Evolutionary conservation across 1,140 invertebrate species (phyloP).

Genomic region (Episyrphus balteatus): DNA sequence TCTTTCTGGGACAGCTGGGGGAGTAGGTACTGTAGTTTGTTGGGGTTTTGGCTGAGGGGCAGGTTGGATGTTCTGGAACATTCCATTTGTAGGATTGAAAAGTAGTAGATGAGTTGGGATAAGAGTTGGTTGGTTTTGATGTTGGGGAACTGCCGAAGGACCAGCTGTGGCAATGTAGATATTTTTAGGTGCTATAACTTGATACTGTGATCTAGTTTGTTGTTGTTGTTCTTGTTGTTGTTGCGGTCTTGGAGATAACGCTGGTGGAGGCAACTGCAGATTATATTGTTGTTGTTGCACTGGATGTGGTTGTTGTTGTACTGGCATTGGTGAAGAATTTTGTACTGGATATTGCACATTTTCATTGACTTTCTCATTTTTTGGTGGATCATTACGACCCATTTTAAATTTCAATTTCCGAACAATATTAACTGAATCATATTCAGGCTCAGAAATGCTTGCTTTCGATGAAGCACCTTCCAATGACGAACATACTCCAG

Average conservation of each 20-base stretch:
- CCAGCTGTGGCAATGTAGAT: constrained; percentile 8
- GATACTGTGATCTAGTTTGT: constrained; percentile 5
- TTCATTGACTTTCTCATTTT: constrained; percentile 6
- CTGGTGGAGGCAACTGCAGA: constrained; percentile 1
- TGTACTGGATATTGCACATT: constrained; percentile 3
- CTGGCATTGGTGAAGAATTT: background rate
- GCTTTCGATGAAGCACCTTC: constrained; percentile 6
- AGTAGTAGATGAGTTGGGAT: constrained; percentile 14
- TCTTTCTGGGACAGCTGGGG: constrained; percentile 40
- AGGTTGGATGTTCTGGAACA: constrained; percentile 9
- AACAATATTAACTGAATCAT: constrained; percentile 46
- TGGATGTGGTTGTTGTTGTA: background rate
- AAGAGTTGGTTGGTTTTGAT: background rate
- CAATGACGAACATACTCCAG: constrained; percentile 40
- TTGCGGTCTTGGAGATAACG: constrained; percentile 2
- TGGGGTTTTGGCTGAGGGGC: constrained; percentile 10
- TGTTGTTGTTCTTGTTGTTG: constrained; percentile 2
- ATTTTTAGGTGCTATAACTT: constrained; percentile 11
- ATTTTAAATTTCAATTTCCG: constrained; percentile 70
- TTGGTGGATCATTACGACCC: constrained; percentile 39
- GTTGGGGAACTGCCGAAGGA: constrained; percentile 8
- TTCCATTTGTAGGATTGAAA: constrained; percentile 10
- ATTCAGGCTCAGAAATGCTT: constrained; percentile 15
- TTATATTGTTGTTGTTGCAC: constrained; percentile 1
- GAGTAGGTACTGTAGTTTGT: background rate